phyloP scores from a whole-genome alignment of 2,888 invertebrate species.

The Salticus scenicus region DNA sequence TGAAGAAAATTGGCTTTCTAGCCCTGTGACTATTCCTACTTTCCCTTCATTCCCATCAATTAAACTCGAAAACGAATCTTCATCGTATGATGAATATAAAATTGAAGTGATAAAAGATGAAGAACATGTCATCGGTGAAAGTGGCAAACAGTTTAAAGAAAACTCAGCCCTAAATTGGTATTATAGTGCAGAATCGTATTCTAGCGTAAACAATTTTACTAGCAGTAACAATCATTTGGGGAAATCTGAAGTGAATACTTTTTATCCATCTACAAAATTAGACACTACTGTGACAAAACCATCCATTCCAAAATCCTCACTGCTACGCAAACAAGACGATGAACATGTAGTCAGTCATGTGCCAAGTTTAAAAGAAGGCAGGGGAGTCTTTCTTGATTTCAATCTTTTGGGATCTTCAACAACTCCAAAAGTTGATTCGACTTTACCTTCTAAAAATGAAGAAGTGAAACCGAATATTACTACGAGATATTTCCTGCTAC shows the following conservation, averaged over 20 bases:
- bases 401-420: conserved; percentile 32
- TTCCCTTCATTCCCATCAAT: neutral
- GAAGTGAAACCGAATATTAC: conserved; percentile 42
- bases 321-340: conserved; percentile 29
- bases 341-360: conserved; percentile 44
- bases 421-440: conserved; percentile 23
- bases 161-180: conserved; percentile 47
- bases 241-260: neutral
- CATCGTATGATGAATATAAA: conserved; percentile 22
- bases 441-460: neutral
- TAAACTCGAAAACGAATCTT: neutral
- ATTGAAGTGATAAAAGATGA: conserved; percentile 41
- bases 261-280: neutral
- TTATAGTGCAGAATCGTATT: conserved; percentile 40
- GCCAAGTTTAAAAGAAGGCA: conserved; percentile 15
- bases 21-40: neutral
- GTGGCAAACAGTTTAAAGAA: conserved; percentile 28
- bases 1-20: conserved; percentile 31
- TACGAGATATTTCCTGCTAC: conserved; percentile 55
- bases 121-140: conserved; percentile 56
- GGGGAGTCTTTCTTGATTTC: conserved; percentile 17
- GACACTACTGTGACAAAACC: neutral
- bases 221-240: neutral
- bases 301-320: neutral
- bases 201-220: conserved; percentile 10